Evolutionary conservation across 2,888 invertebrate genomes (phyloP), one percentile per base, ranked within the genome.

Genomic region (Macaria notata): DNA sequence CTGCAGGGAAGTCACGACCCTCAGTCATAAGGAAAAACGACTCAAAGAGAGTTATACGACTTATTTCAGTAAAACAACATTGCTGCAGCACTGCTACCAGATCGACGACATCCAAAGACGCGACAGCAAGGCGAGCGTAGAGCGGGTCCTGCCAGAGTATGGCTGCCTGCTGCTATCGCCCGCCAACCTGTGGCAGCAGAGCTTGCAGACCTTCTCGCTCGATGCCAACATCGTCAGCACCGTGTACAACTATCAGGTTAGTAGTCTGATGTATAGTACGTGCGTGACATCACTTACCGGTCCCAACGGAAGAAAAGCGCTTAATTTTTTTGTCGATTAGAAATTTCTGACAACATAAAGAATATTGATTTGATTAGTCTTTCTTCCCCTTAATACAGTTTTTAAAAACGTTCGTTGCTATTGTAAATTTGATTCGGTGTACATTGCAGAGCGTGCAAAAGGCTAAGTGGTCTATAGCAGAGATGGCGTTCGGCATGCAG

Each of bases 141-240:
- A 94, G 41, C 92, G 88, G 31, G 92, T 96, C 54, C 92, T 99
- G 63, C 98, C 99, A 0, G 96, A 98, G 80, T 98, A 97, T 81
- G 96, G 95, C 80, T 99, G 99, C 83, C 92, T 99, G 31, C 90
- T 98, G 42, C 87, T 99, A 6, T 98, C 98, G 0, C 99, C 98
- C 0, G 98, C 98, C 4, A 98, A 97, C 88, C 93, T 99, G 58
- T 99, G 99, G 99, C 95, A 95, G 69, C 95, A 97, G 78, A 96
- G 96, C 80, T 89, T 94, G 36, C 94, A 96, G 71, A 92, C 94
- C 44, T 98, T 97, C 80, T 94, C 95, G 51, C 92, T 95, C 64
- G 98, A 98, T 80, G 92, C 94, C 8, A 95, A 96, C 76, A 94
- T 98, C 64, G 92, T 97, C 62, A 94, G 93, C 68, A 97, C 97